These are phyloP conservation scores for Lasioglossum morio DNA, from an alignment of 2,888 invertebrate genomes.

Conservation along the genomic window DNA sequence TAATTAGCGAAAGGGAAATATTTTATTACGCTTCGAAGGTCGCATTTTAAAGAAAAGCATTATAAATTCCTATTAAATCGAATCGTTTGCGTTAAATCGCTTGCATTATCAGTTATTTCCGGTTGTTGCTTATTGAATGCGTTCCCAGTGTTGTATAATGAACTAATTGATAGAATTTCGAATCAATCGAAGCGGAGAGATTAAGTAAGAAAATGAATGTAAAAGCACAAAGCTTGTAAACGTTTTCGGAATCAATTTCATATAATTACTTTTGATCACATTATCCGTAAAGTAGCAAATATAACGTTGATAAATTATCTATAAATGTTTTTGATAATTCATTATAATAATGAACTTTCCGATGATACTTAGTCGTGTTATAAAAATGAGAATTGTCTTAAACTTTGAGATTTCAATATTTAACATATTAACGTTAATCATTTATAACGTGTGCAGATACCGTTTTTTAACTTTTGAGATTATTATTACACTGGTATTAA, in stretches of 20 bases:
- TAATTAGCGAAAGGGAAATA: constrained; percentile 20
- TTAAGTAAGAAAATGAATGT: background rate
- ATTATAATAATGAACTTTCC: background rate
- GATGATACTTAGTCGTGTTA: background rate
- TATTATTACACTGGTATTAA: background rate
- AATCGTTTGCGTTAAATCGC: constrained; percentile 29
- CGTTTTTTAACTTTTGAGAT: background rate
- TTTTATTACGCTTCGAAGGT: background rate
- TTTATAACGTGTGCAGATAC: background rate
- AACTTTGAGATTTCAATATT: background rate
- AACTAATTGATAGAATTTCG: constrained; percentile 7
- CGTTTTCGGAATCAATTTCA: background rate
- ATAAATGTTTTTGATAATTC: background rate
- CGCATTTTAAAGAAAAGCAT: background rate
- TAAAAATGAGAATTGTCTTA: background rate
- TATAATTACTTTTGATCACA: background rate
- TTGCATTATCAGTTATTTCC: background rate
- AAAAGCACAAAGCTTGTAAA: background rate
- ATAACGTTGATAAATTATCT: background rate
- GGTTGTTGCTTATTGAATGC: constrained; percentile 13
- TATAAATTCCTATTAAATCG: constrained; percentile 19
- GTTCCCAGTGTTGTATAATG: background rate
- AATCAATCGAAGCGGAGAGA: background rate
- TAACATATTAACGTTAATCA: background rate
- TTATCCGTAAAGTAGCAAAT: background rate